A percentile compares a stretch with the other conserved stretches of the same genome.
Conservation (phyloP, 2,113 vertebrate genomes). For the Microcebus tavaratra region DNA sequence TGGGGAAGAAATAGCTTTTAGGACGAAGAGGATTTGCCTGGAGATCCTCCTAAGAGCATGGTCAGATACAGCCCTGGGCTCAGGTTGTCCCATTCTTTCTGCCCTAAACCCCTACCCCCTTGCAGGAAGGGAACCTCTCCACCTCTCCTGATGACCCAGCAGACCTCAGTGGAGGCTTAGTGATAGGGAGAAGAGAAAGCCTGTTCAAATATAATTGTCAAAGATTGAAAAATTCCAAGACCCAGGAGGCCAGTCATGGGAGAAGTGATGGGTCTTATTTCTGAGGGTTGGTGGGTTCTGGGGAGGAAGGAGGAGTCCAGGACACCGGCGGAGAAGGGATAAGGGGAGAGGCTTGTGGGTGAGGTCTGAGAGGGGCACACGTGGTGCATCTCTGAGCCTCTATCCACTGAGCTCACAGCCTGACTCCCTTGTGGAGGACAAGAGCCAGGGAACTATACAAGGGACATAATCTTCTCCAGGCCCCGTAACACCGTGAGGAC, state of each 20-base stretch:
- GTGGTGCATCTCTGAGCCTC: background rate
- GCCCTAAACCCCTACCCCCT: background rate
- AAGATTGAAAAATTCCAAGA: background rate
- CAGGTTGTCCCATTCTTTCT: background rate
- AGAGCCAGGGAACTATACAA: background rate
- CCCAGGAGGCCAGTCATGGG: background rate
- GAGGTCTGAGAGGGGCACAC: no score
- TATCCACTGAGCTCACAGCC: background rate
- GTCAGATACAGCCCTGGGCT: background rate
- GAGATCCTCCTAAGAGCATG: background rate
- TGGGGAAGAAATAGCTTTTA: background rate
- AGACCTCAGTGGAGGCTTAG: background rate
- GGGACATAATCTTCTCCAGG: background rate
- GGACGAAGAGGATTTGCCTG: background rate
- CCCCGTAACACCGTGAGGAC: no score
- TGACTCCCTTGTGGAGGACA: background rate
- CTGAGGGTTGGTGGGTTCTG: background rate
- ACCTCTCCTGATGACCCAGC: background rate
- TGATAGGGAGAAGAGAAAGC: background rate
- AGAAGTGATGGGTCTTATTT: background rate
- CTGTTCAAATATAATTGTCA: background rate
- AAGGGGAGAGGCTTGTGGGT: background rate
- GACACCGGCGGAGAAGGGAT: background rate
- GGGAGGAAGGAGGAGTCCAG: background rate
- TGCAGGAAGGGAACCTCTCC: background rate